Evolutionary conservation across 2,797 vertebrate species (phyloP), one percentile per base, ranked within the genome.

Genomic region (Hapalemur alaotrensis): DNA sequence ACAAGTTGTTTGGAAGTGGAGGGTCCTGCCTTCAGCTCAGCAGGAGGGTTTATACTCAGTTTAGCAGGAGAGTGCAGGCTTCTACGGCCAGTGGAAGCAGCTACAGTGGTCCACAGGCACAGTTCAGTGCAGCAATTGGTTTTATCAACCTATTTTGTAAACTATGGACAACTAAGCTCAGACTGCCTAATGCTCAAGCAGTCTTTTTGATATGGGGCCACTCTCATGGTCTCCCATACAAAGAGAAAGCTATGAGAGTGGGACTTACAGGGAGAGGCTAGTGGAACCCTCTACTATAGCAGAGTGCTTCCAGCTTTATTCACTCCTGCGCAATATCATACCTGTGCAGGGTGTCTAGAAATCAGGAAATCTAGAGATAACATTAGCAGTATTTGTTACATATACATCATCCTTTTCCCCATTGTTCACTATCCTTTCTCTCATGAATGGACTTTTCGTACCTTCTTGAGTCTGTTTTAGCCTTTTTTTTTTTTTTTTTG

Each of bases 281-380:
- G 28, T 14, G 17, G 23, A 38, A 48, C 4, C 3, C 28, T 14
- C 1, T 79, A 2, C 35, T 23, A 8, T 2, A 50, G 80, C 17
- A 13, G 41, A 35, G 17, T 7, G 9, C 18, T 46, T 48, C 32
- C 41, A 32, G 3, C 70, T 48, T 25, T 18, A 13, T 50, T 38
- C 6, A 7, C 5, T 38, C 3, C 46, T 5, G 1, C 6, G 18
- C 15, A 67, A 3, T 18, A 4, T 32, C n/a, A 25, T 1, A 2
- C 25, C 43, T 50, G 13, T 9, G 12, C 35, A 46, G 7, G 6
- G 7, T 25, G 2, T 20, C 30, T 23, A 41, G 15, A 85, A 38
- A 57, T 78, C 28, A n/a, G 57, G 25, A 48, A 84, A 59, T 75
- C 17, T 50, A 8, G 1, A 50, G 8, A 67, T 14, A 63, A 25